phyloP scores from a whole-genome alignment of 2,113 vertebrate species.

The Ginglymostoma cirratum region DNA sequence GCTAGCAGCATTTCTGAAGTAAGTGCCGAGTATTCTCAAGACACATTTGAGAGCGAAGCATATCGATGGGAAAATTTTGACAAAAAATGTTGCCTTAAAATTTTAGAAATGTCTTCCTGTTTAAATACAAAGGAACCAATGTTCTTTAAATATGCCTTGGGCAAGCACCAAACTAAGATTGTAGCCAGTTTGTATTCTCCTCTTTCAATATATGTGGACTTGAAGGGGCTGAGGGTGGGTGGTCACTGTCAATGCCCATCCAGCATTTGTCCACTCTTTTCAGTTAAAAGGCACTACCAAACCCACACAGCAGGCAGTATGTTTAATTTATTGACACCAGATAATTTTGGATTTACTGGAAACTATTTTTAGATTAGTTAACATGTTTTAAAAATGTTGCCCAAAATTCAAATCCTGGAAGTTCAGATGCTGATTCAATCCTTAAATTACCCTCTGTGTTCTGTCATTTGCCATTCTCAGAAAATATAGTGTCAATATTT shows the following conservation, averaged over 20 bases:
- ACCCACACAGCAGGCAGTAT: neutral
- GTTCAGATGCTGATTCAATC: neutral
- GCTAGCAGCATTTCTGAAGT: constrained; percentile 22
- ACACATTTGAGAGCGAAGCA: constrained; percentile 15
- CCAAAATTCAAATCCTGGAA: neutral
- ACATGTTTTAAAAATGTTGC: neutral
- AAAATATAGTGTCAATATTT: neutral
- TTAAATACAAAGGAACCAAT: constrained; percentile 13
- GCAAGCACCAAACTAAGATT: constrained; percentile 18
- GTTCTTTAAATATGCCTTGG: neutral
- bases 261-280: neutral
- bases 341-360: neutral
- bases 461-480: neutral
- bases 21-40: neutral
- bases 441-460: neutral
- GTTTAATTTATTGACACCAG: neutral
- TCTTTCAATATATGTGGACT: neutral
- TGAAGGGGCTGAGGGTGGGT: constrained; percentile 17
- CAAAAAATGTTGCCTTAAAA: neutral
- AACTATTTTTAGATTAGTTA: neutral
- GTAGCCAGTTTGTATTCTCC: neutral
- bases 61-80: constrained; percentile 13
- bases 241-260: neutral
- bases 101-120: neutral
- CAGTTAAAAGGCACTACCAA: neutral